Conservation (phyloP, 2,113 vertebrate species). For the Calypte anna region DNA sequence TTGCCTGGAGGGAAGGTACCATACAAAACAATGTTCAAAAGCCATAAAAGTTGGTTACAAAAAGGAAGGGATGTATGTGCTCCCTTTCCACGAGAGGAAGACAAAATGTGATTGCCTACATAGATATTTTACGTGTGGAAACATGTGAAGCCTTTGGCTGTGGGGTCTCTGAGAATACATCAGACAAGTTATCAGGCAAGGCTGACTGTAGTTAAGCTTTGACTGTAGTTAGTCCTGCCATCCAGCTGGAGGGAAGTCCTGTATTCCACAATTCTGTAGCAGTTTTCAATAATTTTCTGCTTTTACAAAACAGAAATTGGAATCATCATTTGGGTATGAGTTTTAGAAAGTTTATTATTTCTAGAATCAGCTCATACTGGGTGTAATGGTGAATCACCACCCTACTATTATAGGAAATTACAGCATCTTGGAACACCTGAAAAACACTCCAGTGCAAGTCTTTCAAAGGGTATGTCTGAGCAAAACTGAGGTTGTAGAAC, state of each 20-base stretch:
- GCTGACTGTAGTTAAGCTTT: not conserved
- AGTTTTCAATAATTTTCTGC: not conserved
- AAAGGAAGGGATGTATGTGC: not conserved
- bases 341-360: not conserved
- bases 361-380: not conserved
- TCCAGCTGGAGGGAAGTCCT: not conserved
- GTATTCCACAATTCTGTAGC: not conserved
- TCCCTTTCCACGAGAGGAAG: rapidly evolving
- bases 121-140: not conserved
- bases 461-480: not conserved
- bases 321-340: rapidly evolving
- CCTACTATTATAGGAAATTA: rapidly evolving
- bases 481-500: not conserved
- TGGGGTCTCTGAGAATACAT: not conserved
- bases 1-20: not conserved
- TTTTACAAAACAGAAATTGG: not conserved
- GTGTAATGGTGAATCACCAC: not conserved
- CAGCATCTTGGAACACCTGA: not conserved
- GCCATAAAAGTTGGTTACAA: not conserved
- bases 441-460: not conserved
- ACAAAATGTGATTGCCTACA: rapidly evolving
- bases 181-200: not conserved
- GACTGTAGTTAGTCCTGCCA: not conserved
- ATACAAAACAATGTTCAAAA: not conserved
- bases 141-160: not conserved